These are phyloP conservation scores for Pseudoips prasinana DNA, from an alignment of 2,888 invertebrate species.

Conservation along the genomic window DNA sequence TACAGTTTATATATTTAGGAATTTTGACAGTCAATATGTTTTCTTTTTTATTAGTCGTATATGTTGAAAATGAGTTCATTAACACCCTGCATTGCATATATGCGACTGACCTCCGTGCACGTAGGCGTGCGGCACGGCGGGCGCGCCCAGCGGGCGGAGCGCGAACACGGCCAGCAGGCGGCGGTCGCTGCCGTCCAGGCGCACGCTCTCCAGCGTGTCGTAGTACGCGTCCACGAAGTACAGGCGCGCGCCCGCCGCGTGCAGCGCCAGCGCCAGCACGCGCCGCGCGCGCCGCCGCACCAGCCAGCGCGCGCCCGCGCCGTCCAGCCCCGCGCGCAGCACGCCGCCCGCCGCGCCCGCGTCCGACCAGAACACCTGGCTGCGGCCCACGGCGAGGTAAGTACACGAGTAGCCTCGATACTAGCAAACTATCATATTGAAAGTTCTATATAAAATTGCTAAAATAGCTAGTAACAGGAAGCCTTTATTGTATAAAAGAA, in stretches of 20 bases:
- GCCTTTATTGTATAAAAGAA: no score
- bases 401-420: no score
- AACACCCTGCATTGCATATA: no score
- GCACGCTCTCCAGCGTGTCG: constrained; percentile 85
- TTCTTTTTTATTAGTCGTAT: no score
- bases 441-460: no score
- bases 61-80: no score
- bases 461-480: no score
- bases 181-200: constrained; percentile 86
- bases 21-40: no score
- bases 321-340: constrained; percentile 85
- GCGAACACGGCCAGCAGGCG: constrained; percentile 49
- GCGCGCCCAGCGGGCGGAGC: constrained; percentile 26
- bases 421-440: no score
- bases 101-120: constrained; percentile 14
- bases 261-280: constrained; percentile 89
- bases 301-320: constrained; percentile 74
- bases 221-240: constrained; percentile 94
- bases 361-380: constrained; percentile 89
- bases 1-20: no score
- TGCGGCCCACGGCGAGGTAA: constrained; percentile 33
- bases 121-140: constrained; percentile 18
- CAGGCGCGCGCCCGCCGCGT: constrained; percentile 86
- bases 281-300: constrained; percentile 84
- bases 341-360: constrained; percentile 85